phyloP scores from a whole-genome alignment of 2,797 vertebrate species.

The Sebastiscus albofasciatus region DNA sequence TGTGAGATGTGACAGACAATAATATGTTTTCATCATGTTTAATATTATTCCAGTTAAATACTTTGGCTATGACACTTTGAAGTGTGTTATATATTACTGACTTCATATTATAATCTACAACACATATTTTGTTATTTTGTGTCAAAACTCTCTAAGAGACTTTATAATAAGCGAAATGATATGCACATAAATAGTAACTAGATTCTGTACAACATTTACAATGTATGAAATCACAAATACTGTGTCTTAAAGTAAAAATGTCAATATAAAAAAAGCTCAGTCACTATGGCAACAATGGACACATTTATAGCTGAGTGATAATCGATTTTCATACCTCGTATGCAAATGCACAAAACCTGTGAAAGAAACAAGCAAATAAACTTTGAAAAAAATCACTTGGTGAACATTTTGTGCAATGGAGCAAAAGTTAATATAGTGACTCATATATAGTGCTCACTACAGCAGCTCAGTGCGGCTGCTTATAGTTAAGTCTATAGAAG shows the following conservation, averaged over 20 bases:
- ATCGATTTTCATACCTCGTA: conserved; percentile 7
- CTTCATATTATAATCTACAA: conserved; percentile 63
- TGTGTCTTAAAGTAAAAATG: conserved; percentile 40
- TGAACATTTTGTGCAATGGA: conserved; percentile 69
- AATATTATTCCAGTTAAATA: conserved; percentile 38
- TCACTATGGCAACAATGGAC: conserved; percentile 25
- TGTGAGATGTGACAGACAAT: conserved; percentile 19
- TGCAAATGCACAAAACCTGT: conserved; percentile 40
- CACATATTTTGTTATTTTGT: conserved; percentile 33
- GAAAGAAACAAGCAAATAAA: conserved; percentile 44
- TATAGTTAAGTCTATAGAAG: neutral
- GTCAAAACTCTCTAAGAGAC: conserved; percentile 76
- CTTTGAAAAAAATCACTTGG: neutral
- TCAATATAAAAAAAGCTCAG: conserved; percentile 29
- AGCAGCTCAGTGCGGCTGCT: conserved; percentile 21
- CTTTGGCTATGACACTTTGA: conserved; percentile 46
- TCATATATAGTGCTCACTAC: conserved; percentile 14
- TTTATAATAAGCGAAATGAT: conserved; percentile 70
- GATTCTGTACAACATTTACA: conserved; percentile 84
- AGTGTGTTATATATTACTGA: conserved; percentile 62
- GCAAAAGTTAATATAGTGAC: conserved; percentile 52
- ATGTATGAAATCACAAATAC: conserved; percentile 55
- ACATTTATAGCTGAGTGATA: conserved; percentile 22
- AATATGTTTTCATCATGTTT: conserved; percentile 9
- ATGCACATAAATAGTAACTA: conserved; percentile 80